Evolutionary conservation across 2,113 vertebrate species (phyloP).

Genomic region (Hemichromis elongatus): DNA sequence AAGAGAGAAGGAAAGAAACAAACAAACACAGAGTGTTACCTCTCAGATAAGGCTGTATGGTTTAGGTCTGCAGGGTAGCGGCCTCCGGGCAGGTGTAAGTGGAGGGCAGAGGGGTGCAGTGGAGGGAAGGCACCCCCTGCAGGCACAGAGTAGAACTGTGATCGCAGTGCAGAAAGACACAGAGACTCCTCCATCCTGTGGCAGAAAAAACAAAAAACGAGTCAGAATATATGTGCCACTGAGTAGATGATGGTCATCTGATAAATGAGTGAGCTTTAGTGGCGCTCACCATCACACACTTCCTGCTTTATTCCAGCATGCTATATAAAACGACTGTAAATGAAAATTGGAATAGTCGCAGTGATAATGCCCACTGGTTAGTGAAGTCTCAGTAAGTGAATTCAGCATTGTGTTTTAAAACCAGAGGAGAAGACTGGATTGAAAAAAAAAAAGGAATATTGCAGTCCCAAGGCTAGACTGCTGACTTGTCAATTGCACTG

Average conservation of each 20-base stretch:
- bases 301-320: not conserved
- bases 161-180: conserved; percentile 86
- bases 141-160: conserved; percentile 88
- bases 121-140: conserved; percentile 82
- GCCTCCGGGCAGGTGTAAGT: conserved; percentile 87
- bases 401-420: not conserved
- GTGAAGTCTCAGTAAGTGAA: not conserved
- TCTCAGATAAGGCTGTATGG: conserved; percentile 76
- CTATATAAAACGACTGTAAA: not conserved
- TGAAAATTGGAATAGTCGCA: not conserved
- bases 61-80: conserved; percentile 84
- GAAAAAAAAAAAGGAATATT: not conserved
- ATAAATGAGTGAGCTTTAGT: not conserved
- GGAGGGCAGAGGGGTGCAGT: conserved; percentile 87
- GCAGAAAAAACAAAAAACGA: not conserved
- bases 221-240: not conserved
- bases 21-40: conserved; percentile 60
- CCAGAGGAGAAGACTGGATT: not conserved
- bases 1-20: not conserved
- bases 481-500: too few species aligned
- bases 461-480: not conserved
- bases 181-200: conserved; percentile 93
- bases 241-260: not conserved
- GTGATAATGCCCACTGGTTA: not conserved
- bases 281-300: not conserved